Conservation (phyloP, 2,888 invertebrate genomes). For the Epsilonema sp. region DNA sequence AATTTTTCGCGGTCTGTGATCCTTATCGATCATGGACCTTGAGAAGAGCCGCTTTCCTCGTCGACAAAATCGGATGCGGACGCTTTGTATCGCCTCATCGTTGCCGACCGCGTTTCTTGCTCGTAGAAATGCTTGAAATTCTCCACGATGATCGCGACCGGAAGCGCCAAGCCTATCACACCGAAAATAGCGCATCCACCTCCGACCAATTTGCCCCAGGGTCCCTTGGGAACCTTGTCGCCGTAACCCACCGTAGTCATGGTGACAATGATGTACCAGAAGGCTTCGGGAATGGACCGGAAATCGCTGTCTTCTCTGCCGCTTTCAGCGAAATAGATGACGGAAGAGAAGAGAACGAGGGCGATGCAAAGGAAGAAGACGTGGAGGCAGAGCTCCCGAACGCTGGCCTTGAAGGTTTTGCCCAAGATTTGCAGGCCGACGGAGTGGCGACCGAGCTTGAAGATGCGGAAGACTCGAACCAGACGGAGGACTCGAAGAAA, state of each 20-base stretch:
- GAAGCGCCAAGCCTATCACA: constrained; percentile 34
- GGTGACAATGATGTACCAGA: constrained; percentile 24
- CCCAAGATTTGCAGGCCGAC: constrained; percentile 36
- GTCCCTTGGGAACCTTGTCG: constrained; percentile 31
- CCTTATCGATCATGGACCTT: not conserved
- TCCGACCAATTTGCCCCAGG: constrained; percentile 33
- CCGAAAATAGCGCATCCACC: constrained; percentile 32
- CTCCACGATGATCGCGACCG: constrained; percentile 35
- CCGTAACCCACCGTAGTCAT: constrained; percentile 28
- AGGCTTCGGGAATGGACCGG: constrained; percentile 14
- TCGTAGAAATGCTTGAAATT: constrained; percentile 36
- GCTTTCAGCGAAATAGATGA: constrained; percentile 36
- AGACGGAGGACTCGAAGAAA: constrained; percentile 36
- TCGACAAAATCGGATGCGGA: too few species aligned
- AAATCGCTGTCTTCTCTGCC: constrained; percentile 15
- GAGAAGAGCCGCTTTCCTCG: not conserved
- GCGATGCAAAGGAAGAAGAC: constrained; percentile 35
- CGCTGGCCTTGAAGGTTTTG: constrained; percentile 36
- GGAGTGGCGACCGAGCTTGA: constrained; percentile 37
- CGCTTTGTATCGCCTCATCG: too few species aligned
- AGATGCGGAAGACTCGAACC: constrained; percentile 30
- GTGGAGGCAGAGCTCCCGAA: constrained; percentile 34
- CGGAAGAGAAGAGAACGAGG: constrained; percentile 33
- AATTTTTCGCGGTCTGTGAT: not conserved
- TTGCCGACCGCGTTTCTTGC: constrained; percentile 25